Percentiles rank a stretch among this genome's conserved stretches.
Conservation (phyloP, 2,888 invertebrate genomes). For the Polietes domitor region DNA sequence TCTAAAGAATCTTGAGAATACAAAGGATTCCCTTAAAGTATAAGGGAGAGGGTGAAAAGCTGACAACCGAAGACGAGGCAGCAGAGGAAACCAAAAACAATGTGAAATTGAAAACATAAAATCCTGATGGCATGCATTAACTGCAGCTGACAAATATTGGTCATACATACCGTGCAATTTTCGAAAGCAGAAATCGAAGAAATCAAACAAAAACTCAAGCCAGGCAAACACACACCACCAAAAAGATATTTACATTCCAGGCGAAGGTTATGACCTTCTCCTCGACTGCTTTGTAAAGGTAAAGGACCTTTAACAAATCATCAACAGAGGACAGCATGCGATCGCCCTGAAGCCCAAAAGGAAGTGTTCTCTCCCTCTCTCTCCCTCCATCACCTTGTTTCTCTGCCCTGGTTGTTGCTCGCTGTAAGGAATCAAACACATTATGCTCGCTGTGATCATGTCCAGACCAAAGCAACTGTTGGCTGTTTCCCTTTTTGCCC, state of each 20-base stretch:
- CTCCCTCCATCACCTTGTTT: neutral
- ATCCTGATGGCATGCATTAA: slow-evolving; percentile 42
- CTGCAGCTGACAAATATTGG: slow-evolving; percentile 57
- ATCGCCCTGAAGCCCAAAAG: neutral
- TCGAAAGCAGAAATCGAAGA: slow-evolving; percentile 29
- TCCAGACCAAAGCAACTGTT: slow-evolving; percentile 30
- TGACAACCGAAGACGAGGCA: neutral
- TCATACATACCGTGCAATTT: neutral
- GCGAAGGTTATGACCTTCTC: slow-evolving; percentile 55
- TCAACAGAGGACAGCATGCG: neutral
- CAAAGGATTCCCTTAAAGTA: neutral
- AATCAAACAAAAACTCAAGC: neutral
- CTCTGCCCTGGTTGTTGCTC: too few relatives aligned
- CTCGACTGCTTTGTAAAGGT: neutral
- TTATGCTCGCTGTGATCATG: neutral
- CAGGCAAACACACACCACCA: neutral
- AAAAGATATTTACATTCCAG: neutral
- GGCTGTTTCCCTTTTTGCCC: neutral
- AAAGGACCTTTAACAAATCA: slow-evolving; percentile 10
- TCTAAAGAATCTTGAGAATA: neutral
- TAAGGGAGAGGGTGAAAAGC: slow-evolving; percentile 5
- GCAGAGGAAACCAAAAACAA: neutral
- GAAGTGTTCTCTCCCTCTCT: neutral
- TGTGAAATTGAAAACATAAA: neutral
- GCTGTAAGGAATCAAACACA: too few relatives aligned